Evolutionary conservation across 2,797 vertebrate genomes (phyloP).

Genomic region (Erethizon dorsatum): DNA sequence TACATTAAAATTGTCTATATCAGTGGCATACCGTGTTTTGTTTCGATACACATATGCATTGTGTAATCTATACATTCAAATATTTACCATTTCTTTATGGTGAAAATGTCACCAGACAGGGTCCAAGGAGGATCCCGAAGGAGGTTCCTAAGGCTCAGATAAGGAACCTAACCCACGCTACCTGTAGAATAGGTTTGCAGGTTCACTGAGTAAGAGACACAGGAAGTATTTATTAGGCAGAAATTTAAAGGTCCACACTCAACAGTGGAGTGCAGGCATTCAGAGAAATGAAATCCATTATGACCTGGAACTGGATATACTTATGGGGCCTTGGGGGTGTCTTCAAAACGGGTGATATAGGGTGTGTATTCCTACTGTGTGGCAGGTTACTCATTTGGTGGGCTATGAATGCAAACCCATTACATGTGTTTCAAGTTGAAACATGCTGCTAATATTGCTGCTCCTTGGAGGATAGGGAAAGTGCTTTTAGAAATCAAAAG

Average conservation of each 20-base stretch:
- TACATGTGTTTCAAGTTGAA: neutral
- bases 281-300: neutral
- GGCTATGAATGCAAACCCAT: neutral
- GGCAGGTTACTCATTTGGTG: neutral
- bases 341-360: neutral
- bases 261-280: neutral
- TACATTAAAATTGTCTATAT: neutral
- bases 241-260: neutral
- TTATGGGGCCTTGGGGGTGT: neutral
- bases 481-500: neutral
- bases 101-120: neutral
- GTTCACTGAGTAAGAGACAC: neutral
- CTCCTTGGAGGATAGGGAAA: neutral
- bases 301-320: neutral
- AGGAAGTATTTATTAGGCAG: neutral
- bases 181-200: neutral
- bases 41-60: neutral
- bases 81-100: neutral
- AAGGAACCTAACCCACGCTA: neutral
- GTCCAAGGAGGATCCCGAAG: neutral
- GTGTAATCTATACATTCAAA: neutral
- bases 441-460: neutral
- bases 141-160: neutral
- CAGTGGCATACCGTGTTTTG: neutral
- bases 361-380: neutral